Evolutionary conservation across 2,888 invertebrate genomes (phyloP).

Genomic region (Ligdia adustata): DNA sequence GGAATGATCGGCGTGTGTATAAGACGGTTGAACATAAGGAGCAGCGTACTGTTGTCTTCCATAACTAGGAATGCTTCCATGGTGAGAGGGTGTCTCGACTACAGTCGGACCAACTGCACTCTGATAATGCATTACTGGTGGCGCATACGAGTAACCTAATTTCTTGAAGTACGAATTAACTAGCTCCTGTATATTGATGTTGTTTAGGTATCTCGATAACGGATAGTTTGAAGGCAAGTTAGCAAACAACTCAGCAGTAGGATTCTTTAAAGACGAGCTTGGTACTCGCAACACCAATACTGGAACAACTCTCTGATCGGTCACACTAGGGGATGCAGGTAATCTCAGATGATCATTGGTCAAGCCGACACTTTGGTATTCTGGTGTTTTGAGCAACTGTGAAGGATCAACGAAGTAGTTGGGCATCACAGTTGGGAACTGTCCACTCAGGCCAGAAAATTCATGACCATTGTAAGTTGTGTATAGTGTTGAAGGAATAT

Average conservation of each 20-base stretch:
- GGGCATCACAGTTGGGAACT: conserved; percentile 76
- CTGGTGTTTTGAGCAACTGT: conserved; percentile 70
- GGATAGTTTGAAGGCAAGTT: conserved; percentile 83
- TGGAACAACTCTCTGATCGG: conserved; percentile 77
- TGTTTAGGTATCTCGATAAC: conserved; percentile 78
- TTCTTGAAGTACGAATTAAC: conserved; percentile 81
- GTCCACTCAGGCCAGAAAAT: conserved; percentile 70
- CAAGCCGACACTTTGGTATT: conserved; percentile 78
- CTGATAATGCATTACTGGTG: conserved; percentile 68
- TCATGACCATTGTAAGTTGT: conserved; percentile 77
- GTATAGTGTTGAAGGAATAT: conserved; percentile 64
- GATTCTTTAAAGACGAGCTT: conserved; percentile 81
- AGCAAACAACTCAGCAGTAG: conserved; percentile 80
- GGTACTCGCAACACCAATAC: conserved; percentile 84
- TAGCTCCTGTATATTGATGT: conserved; percentile 81
- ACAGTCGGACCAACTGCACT: conserved; percentile 44
- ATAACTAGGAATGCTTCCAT: conserved; percentile 42
- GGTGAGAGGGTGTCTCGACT: conserved; percentile 39
- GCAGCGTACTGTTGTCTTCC: conserved; percentile 67
- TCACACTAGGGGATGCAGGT: conserved; percentile 54
- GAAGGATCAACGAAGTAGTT: conserved; percentile 75
- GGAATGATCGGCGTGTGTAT: conserved; percentile 71
- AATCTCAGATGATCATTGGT: conserved; percentile 74
- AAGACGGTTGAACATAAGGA: conserved; percentile 69
- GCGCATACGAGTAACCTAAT: conserved; percentile 67